Evolutionary conservation across 2,888 invertebrate species (phyloP).

Genomic region (Hecatera dysodea): DNA sequence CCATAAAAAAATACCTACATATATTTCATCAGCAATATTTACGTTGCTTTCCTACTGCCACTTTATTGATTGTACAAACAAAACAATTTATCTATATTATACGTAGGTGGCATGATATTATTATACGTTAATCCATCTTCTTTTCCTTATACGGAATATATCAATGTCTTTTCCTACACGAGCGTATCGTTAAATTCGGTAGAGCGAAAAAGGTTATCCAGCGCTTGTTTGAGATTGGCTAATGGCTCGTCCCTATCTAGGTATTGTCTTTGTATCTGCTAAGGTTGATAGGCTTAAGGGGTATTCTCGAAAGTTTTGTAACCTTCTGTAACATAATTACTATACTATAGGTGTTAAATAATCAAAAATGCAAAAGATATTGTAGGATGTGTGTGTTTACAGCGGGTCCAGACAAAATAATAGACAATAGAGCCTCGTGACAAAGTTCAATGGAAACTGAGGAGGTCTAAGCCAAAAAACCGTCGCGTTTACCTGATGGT

Average conservation of each 20-base stretch:
- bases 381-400: too few species aligned
- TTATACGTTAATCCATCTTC: slow-evolving; percentile 23
- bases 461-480: too few species aligned
- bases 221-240: slow-evolving; percentile 40
- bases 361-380: too few species aligned
- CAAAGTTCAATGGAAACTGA: too few species aligned
- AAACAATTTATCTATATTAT: slow-evolving; percentile 10
- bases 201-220: slow-evolving; percentile 41
- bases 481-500: too few species aligned
- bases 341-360: not conserved
- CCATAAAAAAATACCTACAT: too few species aligned
- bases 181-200: slow-evolving; percentile 36
- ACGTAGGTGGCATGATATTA: not conserved
- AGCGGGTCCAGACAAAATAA: too few species aligned
- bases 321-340: not conserved
- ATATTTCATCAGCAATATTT: too few species aligned
- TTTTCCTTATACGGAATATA: slow-evolving; percentile 22
- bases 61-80: not conserved
- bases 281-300: slow-evolving; percentile 14
- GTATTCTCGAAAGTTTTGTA: not conserved
- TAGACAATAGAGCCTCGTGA: too few species aligned
- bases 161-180: slow-evolving; percentile 28
- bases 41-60: not conserved
- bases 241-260: slow-evolving; percentile 43
- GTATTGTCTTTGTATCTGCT: slow-evolving; percentile 16